These are phyloP conservation scores for Littorina saxatilis DNA, from an alignment of 1,140 invertebrate species.

Conservation along the genomic window DNA sequence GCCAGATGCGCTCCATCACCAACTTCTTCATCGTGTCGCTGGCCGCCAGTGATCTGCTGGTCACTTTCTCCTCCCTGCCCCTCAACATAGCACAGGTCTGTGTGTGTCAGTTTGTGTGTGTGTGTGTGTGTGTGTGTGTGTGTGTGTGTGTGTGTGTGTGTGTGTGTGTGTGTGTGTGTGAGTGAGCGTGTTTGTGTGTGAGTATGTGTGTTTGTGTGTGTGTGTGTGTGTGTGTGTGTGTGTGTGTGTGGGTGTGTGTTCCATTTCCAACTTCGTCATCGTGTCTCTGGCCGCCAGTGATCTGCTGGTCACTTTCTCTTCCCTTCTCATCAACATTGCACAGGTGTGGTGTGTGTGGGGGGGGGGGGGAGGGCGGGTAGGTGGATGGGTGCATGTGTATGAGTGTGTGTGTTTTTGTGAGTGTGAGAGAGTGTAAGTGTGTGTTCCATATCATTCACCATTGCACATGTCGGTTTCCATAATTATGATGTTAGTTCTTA, in stretches of 20 bases:
- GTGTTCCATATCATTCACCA: not conserved
- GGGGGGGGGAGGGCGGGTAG: not conserved
- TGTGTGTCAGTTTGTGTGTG: too few relatives aligned
- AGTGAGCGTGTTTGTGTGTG: too few relatives aligned
- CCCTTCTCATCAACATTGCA: conserved; percentile 57
- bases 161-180: conserved; percentile 2
- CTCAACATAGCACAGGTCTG: conserved; percentile 51
- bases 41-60: conserved; percentile 59
- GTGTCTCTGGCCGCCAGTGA: conserved; percentile 61
- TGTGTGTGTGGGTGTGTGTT: too few relatives aligned
- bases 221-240: too few relatives aligned
- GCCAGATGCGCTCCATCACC: conserved; percentile 61
- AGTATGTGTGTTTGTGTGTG: too few relatives aligned
- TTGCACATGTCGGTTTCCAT: too few relatives aligned
- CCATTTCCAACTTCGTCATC: conserved; percentile 64
- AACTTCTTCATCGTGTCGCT: conserved; percentile 65
- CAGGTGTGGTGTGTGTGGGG: conserved; percentile 33
- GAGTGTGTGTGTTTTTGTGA: not conserved
- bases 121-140: not conserved
- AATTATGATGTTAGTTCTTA: too few relatives aligned
- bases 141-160: too few relatives aligned
- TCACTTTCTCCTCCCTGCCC: conserved; percentile 55
- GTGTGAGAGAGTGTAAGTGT: too few relatives aligned
- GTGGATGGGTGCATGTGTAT: too few relatives aligned
- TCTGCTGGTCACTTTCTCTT: conserved; percentile 54